Evolutionary conservation across 2,888 invertebrate genomes (phyloP), one percentile per base, ranked within the genome.

Genomic region (Melolontha melolontha): DNA sequence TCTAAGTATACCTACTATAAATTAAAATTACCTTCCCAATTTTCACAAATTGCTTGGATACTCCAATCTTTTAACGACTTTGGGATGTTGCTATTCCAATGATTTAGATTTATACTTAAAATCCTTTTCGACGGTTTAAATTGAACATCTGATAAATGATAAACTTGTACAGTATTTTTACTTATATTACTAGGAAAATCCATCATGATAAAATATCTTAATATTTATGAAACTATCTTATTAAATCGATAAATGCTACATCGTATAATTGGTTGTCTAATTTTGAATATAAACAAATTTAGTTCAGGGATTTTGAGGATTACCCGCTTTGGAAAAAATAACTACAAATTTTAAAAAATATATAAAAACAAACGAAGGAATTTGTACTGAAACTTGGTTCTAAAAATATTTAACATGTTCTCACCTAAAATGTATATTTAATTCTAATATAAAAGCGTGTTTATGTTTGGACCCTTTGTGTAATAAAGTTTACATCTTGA

Each of bases 21-120:
- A 40, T 11, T 50, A 12, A 22, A 57, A 34, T 70, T 75, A 78
- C 78, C 75, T 75, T 70, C 40, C 78, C 78, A 80, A 66, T 79
- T 75, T 54, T 70, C 66, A 5, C 78, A 75, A 34, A 80, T 77
- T 27, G 73, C 50, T 68, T 77, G 71, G 1, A 80, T 67, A 66
- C 78, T 78, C 42, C 77, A 59, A 52, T 77, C 75, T 64, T 72
- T 75, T 47, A 80, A 70, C 11, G 66, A 73, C 66, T 76, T 73
- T 8, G 78, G 76, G 41, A 74, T 69, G 22, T 70, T 66, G 6
- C 63, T 17, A 49, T 77, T 74, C 76, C 77, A 78, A 42, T 71
- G 64, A n/a, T 66, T 59, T 40, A 79, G 72, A 71, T 77, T 70
- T 59, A 70, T 72, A 67, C 74, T 73, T 62, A 74, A 64, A 54